phyloP scores from a whole-genome alignment of 23 tunicate genomes.

The Oikopleura dioica region DNA sequence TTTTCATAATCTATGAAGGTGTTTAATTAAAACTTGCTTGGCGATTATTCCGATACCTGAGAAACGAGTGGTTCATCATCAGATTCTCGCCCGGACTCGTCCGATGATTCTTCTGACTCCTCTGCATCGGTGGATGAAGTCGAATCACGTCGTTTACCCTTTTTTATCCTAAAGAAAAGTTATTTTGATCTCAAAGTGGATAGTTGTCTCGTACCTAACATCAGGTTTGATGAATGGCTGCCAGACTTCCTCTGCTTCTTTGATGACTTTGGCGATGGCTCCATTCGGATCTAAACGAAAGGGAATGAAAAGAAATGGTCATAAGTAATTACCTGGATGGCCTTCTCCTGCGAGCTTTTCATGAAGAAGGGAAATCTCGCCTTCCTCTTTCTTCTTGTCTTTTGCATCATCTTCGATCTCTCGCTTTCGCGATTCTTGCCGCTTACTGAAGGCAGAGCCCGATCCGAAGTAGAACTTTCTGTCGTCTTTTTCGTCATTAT shows the following conservation, averaged over 20 bases:
- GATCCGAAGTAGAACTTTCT: constrained; percentile 42
- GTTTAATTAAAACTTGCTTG: no score
- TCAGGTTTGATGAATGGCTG: constrained; percentile 67
- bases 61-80: background rate
- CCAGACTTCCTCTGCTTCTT: constrained; percentile 60
- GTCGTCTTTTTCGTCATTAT: constrained; percentile 70
- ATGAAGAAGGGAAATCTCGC: constrained; percentile 47
- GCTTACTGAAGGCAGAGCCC: constrained; percentile 44
- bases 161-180: background rate
- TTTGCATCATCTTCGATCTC: constrained; percentile 46
- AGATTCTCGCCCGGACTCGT: background rate
- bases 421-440: constrained; percentile 33
- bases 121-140: background rate
- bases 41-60: background rate
- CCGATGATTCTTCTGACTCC: background rate
- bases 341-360: constrained; percentile 54
- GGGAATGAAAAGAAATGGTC: background rate
- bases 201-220: no score
- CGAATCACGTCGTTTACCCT: background rate
- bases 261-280: constrained; percentile 50
- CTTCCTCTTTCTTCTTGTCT: constrained; percentile 83
- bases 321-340: constrained; percentile 19
- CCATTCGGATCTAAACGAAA: constrained; percentile 29
- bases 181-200: background rate
- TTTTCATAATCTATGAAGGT: no score